phyloP scores from a whole-genome alignment of 2,888 invertebrate species.

The Beris chalybata region DNA sequence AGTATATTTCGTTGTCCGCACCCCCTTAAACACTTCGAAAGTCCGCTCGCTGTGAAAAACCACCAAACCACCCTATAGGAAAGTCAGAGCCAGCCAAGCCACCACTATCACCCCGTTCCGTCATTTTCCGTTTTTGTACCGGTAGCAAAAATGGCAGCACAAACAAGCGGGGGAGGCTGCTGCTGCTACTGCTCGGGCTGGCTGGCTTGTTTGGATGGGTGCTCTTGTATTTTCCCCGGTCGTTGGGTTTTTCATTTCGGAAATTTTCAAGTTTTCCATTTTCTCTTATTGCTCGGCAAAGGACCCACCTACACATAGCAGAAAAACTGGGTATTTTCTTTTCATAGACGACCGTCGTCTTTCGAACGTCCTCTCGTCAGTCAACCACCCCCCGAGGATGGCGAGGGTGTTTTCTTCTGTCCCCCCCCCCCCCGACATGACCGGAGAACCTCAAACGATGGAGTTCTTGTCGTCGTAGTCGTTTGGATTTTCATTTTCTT shows the following conservation, averaged over 20 bases:
- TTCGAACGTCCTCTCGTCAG: background rate
- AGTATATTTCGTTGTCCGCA: background rate
- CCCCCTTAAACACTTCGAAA: background rate
- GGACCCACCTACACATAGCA: conserved; percentile 2
- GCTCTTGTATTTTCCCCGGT: conserved; percentile 5
- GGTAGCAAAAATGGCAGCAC: too few species aligned
- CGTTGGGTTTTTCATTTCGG: conserved; percentile 12
- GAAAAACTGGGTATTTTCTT: too few species aligned
- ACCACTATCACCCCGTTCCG: conserved; percentile 3
- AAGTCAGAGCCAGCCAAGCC: too few species aligned
- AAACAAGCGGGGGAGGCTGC: too few species aligned
- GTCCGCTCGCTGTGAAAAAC: too few species aligned
- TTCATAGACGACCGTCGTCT: background rate
- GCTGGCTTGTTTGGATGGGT: too few species aligned
- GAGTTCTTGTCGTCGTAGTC: conserved; percentile 20
- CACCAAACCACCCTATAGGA: background rate
- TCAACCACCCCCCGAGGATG: too few species aligned
- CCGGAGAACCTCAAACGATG: background rate
- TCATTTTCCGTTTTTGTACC: too few species aligned
- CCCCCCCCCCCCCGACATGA: conserved; percentile 20
- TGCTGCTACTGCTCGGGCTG: too few species aligned
- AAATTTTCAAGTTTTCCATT: conserved; percentile 31
- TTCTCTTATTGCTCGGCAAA: conserved; percentile 16
- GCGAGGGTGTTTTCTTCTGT: conserved; percentile 5
- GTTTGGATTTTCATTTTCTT: conserved; percentile 30